Base-by-base conservation (phyloP, 2,113 vertebrate genomes). In the Nyctereutes procyonoides region DNA sequence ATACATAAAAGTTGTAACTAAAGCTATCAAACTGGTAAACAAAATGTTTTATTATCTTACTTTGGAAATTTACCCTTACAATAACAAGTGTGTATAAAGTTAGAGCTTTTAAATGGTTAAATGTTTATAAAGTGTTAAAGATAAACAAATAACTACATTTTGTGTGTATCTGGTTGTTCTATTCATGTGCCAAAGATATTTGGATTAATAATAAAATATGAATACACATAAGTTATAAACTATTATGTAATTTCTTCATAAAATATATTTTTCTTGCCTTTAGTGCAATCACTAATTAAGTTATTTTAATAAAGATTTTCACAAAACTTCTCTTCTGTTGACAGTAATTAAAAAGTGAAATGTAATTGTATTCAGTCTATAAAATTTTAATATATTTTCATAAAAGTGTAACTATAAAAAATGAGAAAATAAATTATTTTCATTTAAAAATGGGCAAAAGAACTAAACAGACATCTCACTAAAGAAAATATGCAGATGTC, bases 301-400 rank as follows among this genome's bases (percentile, higher is more conserved):
- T 35, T 67, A 69, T 60, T 63, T 94, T 71, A 95, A 71, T 69
- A 26, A 79, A 69, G 13, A 84, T 84, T 79, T 76, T 93, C 51
- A 82, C 35, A 65, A 74, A 76, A 56, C 2, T 51, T 88, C 38
- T 87, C 32, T 63, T 73, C 79, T 93, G 1, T 38, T 77, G 43
- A 56, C 8, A 38, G 48, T 73, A 85, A 92, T 85, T 96, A 56
- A 51, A 84, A 88, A 74, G 13, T 83, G 48, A 80, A 87, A 38
- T 26, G 0, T 92, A 88, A 79, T 38, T 92, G 8, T 79, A 84
- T 71, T 77, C 22, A 55, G 16, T 71, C n/a, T 62, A 83, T 62
- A 62, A 95, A 92, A 92, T 62, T 43, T 83, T 22, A 91, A 92
- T 82, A 74, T 91, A 60, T 76, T 92, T 92, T 84, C 77, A 84